Percentiles rank a stretch among this genome's conserved stretches.
Evolutionary conservation across 2,797 vertebrate genomes (phyloP).

Genomic region (Glossophaga mutica): DNA sequence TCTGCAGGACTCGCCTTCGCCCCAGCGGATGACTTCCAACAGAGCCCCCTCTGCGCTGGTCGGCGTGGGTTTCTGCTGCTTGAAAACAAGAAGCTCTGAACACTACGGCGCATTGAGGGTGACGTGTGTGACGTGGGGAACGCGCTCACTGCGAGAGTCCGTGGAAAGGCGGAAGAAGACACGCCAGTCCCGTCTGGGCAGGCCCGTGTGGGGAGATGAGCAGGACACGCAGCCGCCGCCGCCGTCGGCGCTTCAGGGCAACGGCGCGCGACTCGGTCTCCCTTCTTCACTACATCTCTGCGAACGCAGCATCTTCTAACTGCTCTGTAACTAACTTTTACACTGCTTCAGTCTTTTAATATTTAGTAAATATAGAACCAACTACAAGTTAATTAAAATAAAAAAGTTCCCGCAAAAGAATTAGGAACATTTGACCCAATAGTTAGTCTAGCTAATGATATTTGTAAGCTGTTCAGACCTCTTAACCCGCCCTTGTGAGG

Average conservation of each 20-base stretch:
- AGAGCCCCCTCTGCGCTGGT: neutral
- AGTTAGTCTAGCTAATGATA: neutral
- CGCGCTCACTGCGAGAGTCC: accelerated
- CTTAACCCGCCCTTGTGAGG: neutral
- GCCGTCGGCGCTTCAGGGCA: no score
- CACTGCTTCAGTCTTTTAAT: neutral
- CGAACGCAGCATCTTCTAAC: no score
- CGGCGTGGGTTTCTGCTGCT: neutral
- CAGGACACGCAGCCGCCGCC: neutral
- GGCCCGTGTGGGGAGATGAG: accelerated
- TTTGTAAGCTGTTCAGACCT: neutral
- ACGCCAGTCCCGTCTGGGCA: no score
- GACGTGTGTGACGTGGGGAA: neutral
- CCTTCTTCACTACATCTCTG: no score
- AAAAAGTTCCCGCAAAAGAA: neutral
- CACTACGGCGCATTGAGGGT: neutral
- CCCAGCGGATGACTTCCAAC: no score
- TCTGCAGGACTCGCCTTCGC: no score
- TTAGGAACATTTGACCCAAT: neutral
- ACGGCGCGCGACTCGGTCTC: accelerated
- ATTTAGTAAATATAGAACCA: neutral
- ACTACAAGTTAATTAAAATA: neutral
- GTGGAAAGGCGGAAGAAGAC: neutral
- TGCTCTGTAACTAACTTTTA: neutral
- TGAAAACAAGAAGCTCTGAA: neutral